Evolutionary conservation across 2,113 vertebrate species (phyloP), one percentile per base, ranked within the genome.

Genomic region (Podilymbus podiceps): DNA sequence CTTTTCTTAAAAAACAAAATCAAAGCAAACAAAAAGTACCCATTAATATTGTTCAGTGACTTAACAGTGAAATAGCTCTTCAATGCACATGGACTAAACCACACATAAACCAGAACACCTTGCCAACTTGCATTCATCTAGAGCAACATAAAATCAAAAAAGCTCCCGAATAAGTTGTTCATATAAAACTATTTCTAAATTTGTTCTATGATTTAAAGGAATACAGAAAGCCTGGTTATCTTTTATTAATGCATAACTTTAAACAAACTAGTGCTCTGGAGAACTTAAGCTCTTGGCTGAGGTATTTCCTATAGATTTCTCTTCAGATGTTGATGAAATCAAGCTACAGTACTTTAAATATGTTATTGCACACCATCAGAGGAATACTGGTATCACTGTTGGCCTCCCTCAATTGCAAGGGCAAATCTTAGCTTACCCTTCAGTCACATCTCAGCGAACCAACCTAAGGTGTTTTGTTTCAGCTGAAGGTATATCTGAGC

Each of bases 1-100:
- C 95, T 99, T 98, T 97, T 99, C 99, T 99, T 94, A 76, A 97
- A 96, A 96, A 96, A 77, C 59, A 90, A 97, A 78, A 93, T 62
- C 68, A 82, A 85, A 96, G 83, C 76, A 82, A 85, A 95, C 60
- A 81, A 85, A 38, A 90, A 77, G 62, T 55, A 83, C 14, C 44
- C 60, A 83, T 95, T 68, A 97, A 88, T 90, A 95, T 46, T 42
- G 28, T 55, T 47, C 55, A 82, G 75, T 42, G 38, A 78, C 40
- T 90, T 93, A 21, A 94, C 44, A 84, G 22, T 52, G 59, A 95
- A 95, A 73, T 0, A 90, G 3, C 42, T 91, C 66, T 81, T 78
- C 24, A 76, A 85, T 62, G 44, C 16, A 23, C 16, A 59, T 1
- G 46, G 46, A 76, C n/a, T 53, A 4, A 85, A 58, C 25, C 18